Evolutionary conservation across 2,113 vertebrate genomes (phyloP).

Genomic region (Orcinus orca): DNA sequence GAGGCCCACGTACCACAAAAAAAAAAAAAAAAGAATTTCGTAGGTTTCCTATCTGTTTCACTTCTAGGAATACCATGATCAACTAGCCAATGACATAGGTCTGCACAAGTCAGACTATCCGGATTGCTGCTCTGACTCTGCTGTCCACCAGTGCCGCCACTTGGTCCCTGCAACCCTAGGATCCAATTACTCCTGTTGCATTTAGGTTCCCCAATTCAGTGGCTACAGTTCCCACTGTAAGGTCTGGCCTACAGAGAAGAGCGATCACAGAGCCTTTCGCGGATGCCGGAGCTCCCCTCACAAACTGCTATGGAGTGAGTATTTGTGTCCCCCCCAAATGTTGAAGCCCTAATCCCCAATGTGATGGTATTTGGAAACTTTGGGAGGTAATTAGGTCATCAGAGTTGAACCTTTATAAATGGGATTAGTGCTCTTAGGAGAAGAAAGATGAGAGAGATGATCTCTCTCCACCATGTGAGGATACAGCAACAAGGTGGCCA

Average conservation of each 20-base stretch:
- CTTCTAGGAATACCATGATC: background rate
- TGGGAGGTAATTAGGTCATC: background rate
- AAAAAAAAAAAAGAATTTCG: background rate
- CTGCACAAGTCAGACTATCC: background rate
- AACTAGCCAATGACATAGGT: background rate
- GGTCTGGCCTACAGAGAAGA: background rate
- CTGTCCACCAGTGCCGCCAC: background rate
- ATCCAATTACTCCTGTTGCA: background rate
- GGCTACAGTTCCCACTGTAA: background rate
- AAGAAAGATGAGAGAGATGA: background rate
- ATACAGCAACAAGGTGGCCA: background rate
- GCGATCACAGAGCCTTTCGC: background rate
- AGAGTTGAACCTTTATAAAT: background rate
- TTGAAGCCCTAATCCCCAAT: background rate
- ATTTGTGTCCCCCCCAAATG: background rate
- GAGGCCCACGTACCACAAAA: rapidly evolving
- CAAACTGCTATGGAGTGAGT: background rate
- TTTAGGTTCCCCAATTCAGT: background rate
- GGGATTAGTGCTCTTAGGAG: background rate
- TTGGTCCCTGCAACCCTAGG: background rate
- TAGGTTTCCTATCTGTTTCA: background rate
- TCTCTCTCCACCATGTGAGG: background rate
- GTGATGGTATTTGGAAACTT: background rate
- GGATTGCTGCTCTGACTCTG: background rate
- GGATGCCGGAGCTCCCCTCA: background rate